Evolutionary conservation across 2,888 invertebrate genomes (phyloP), one percentile per base, ranked within the genome.

Genomic region (Abscondita cerata): DNA sequence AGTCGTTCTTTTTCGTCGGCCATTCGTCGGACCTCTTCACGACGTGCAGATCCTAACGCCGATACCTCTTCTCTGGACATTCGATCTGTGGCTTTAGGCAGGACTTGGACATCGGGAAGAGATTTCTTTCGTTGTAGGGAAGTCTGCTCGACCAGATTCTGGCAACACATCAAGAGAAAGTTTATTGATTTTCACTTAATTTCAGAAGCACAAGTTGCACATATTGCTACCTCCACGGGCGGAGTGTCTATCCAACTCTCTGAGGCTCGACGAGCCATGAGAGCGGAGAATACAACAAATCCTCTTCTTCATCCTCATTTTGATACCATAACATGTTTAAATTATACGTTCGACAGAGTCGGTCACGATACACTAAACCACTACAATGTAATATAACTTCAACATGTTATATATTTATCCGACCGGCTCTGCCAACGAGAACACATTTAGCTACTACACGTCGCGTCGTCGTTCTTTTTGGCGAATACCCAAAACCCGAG

Each of bases 21-120:
- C 84, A 94, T 92, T 72, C 94, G 87, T 76, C 97, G 89, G 71
- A 98, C 87, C 81, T 98, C 97, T 82, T 98, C 97, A 71, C 99
- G 88, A 68, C 97, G 88, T 72, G 95, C 93, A 67, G 95, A 95
- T 75, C 96, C 96, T 76, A 99, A 86, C 68, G 91, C 89, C 68
- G 96, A 95, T 52, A 96, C 96, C 83, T 98, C 97, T 81, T 97
- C 96, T 59, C 98, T 88, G 54, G 96, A 91, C 91, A 98, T 93
- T 71, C 89, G 89, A 71, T 91, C 89, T 59, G 90, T 87, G 70
- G 90, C 87, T 62, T 90, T 88, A 59, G 94, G 91, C 80, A 93
- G 86, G 66, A 89, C 90, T 75, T 93, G 92, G 76, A 95, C 91
- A 83, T 98, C 98, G 54, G 98, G 98, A 82, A 99, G 87, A 71